These are phyloP conservation scores for Ceraclea dissimilis DNA, from an alignment of 2,888 invertebrate genomes.

Conservation along the genomic window DNA sequence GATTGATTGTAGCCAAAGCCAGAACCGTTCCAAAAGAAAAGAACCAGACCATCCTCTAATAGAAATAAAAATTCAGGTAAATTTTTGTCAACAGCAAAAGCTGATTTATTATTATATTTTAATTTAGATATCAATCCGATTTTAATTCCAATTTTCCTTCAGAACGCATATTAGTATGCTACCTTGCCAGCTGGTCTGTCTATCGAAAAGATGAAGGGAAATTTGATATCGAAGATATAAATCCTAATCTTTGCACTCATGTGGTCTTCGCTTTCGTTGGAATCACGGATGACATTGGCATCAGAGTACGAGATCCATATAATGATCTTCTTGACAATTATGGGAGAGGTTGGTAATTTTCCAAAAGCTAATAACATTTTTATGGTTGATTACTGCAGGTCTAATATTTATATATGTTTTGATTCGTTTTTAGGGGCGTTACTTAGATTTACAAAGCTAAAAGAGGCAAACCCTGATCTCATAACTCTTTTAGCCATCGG, in stretches of 20 bases:
- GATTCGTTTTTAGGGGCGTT: conserved; percentile 40
- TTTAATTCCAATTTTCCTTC: neutral
- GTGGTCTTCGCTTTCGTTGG: conserved; percentile 50
- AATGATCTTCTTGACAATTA: conserved; percentile 56
- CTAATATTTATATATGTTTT: no score
- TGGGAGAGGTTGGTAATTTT: conserved; percentile 33
- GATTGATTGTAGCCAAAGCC: neutral
- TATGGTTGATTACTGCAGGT: no score
- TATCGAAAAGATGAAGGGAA: conserved; percentile 58
- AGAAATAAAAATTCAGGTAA: no score
- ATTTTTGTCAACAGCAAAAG: no score
- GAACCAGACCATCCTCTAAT: neutral
- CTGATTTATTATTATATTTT: no score
- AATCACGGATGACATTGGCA: conserved; percentile 43
- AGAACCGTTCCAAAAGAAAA: neutral
- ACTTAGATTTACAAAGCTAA: conserved; percentile 47
- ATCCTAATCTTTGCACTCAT: conserved; percentile 61
- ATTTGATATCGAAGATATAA: conserved; percentile 57
- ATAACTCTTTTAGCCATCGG: conserved; percentile 61
- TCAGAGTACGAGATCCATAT: conserved; percentile 51
- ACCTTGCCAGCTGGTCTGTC: conserved; percentile 69
- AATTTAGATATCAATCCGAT: no score
- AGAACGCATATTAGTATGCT: conserved; percentile 41
- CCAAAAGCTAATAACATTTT: no score
- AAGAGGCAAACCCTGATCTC: conserved; percentile 42